phyloP scores from a whole-genome alignment of 35 echinoderm and acorn worm species.

The Ophiothrix spiculata region DNA sequence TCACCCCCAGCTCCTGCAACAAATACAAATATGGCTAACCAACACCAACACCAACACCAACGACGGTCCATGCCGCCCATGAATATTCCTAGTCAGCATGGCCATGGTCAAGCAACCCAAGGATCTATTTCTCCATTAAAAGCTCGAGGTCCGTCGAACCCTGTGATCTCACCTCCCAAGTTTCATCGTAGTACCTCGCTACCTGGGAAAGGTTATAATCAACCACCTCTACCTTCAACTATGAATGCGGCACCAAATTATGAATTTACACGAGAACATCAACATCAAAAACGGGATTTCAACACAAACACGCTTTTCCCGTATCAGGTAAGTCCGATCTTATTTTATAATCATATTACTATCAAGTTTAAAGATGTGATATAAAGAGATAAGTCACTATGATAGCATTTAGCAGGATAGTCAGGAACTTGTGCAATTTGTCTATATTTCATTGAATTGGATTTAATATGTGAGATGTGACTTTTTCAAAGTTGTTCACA shows the following conservation, averaged over 20 bases:
- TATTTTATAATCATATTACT: too few species aligned
- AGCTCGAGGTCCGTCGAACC: slow-evolving; percentile 55
- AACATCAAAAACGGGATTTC: slow-evolving; percentile 19
- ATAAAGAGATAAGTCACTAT: too few species aligned
- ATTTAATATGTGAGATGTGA: too few species aligned
- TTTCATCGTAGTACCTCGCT: slow-evolving; percentile 93
- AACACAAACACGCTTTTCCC: slow-evolving; percentile 82
- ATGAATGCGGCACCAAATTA: slow-evolving; percentile 52
- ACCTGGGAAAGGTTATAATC: slow-evolving; percentile 55
- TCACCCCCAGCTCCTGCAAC: slow-evolving; percentile 51
- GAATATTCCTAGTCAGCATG: slow-evolving; percentile 13
- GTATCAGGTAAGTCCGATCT: slow-evolving; percentile 80
- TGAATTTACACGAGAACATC: slow-evolving; percentile 73
- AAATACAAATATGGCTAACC: slow-evolving; percentile 34
- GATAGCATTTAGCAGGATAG: too few species aligned
- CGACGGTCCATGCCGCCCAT: slow-evolving; percentile 75
- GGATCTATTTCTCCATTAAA: slow-evolving; percentile 77
- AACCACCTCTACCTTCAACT: slow-evolving; percentile 49
- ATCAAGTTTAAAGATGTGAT: too few species aligned
- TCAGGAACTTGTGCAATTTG: too few species aligned
- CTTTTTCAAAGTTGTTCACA: too few species aligned
- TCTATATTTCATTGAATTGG: too few species aligned
- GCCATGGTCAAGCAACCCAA: slow-evolving; percentile 24
- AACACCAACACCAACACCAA: too few species aligned
- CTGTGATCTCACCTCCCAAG: slow-evolving; percentile 94